phyloP scores from a whole-genome alignment of 92 coral and sea anemone species.

The Zoanthus sociatus region DNA sequence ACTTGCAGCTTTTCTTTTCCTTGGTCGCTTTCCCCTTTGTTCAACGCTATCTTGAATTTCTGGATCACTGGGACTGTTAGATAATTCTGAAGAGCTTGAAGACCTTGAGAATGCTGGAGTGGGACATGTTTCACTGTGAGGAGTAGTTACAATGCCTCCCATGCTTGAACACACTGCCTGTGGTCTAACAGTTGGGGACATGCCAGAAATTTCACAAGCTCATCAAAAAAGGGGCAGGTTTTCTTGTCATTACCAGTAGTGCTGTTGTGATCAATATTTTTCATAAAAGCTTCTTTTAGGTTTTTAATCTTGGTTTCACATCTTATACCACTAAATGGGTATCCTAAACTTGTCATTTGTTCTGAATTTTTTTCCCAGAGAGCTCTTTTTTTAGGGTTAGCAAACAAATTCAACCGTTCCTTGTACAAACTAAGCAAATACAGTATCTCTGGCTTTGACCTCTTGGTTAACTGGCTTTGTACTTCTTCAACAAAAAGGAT shows the following conservation, averaged over 20 bases:
- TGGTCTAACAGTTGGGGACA: constrained; percentile 41
- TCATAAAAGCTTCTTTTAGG: constrained; percentile 41
- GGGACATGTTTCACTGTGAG: neutral
- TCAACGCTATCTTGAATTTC: constrained; percentile 10
- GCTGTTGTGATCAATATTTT: constrained; percentile 49
- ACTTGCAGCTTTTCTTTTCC: constrained; percentile 2
- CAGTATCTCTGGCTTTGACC: constrained; percentile 45
- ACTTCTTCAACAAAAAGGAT: neutral
- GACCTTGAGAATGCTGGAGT: neutral
- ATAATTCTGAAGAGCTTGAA: constrained; percentile 19
- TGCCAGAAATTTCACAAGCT: constrained; percentile 51
- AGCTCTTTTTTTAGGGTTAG: constrained; percentile 33
- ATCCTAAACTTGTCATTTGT: constrained; percentile 37
- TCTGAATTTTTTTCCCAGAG: constrained; percentile 43
- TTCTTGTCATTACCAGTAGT: constrained; percentile 44
- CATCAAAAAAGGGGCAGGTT: constrained; percentile 44
- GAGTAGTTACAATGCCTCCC: neutral
- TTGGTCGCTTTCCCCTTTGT: constrained; percentile 8
- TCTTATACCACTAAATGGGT: constrained; percentile 8
- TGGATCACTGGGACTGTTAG: constrained; percentile 8
- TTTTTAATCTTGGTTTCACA: constrained; percentile 49
- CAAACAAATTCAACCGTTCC: constrained; percentile 19
- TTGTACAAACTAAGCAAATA: constrained; percentile 29
- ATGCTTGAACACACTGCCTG: constrained; percentile 52
- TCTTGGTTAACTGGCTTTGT: constrained; percentile 24